Evolutionary conservation across 2,113 vertebrate genomes (phyloP).

Genomic region (Archilochus colubris): DNA sequence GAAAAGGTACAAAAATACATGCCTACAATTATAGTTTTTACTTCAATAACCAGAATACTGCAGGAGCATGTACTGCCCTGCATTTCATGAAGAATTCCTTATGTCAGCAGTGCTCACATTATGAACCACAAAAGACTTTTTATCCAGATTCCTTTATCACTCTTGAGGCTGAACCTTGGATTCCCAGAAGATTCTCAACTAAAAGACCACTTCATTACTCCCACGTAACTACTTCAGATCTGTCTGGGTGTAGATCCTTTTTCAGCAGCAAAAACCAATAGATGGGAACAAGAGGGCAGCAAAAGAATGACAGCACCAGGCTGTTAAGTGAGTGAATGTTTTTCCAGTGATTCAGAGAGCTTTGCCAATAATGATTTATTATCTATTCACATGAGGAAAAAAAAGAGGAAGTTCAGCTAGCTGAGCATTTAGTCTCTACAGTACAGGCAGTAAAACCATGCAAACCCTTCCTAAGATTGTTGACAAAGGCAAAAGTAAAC

Average conservation of each 20-base stretch:
- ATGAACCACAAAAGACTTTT: background rate
- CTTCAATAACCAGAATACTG: background rate
- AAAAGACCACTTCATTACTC: background rate
- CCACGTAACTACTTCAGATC: background rate
- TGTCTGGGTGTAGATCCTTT: background rate
- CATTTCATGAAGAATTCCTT: background rate
- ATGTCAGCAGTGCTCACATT: background rate
- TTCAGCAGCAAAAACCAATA: background rate
- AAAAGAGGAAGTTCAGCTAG: background rate
- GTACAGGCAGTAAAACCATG: background rate
- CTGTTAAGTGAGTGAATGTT: background rate
- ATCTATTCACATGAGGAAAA: background rate
- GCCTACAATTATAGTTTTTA: background rate
- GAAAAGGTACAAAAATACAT: background rate
- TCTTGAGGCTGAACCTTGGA: background rate
- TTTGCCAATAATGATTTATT: background rate
- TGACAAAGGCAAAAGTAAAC: background rate
- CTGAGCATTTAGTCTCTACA: background rate
- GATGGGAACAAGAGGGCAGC: background rate
- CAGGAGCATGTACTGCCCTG: background rate
- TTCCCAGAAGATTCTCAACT: background rate
- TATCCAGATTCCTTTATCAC: background rate
- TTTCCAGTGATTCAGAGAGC: background rate
- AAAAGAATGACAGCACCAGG: background rate
- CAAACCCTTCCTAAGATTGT: background rate